Evolutionary conservation across 2,797 vertebrate species (phyloP), one percentile per base, ranked within the genome.

Genomic region (Triplophysa yarkandensis): DNA sequence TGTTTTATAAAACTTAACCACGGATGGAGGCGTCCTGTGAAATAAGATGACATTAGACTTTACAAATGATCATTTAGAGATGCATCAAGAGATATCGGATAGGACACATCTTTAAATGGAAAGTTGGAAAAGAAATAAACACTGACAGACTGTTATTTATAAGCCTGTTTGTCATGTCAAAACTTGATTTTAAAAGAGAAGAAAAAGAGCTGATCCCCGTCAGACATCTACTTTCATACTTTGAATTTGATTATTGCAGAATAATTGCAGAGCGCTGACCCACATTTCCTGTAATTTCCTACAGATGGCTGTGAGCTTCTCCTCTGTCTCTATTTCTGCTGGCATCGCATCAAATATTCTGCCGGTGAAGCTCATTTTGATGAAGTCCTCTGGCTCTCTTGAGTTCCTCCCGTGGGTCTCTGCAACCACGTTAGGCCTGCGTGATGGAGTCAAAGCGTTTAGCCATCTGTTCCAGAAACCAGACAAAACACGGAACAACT

Each of bases 371-470:
- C 28, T 60, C 21, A 39, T 36, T 9, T 41, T 23, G 30, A 55
- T 30, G 46, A 65, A 55, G 34, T 65, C 63, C 46, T 71, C 64
- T 21, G 64, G 69, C 48, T 80, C 58, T 69, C 27, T 60, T 19
- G 19, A 27, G 32, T 21, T 28, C 39, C 11, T 41, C 36, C 36
- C 34, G 2, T 11, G 32, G 9, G 65, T 50, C 39, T 65, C 34
- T 32, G 55, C 32, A 25, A 55, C n/a, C 19, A 50, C 41, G 52
- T 57, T 54, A 57, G 54, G 28, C 57, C 44, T 61, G 61, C 54
- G 52, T 44, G 58, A 77, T 63, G 67, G 41, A 80, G 68, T 74
- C 50, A 77, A 67, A 28, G 66, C 48, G 46, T 65, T 55, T 36
- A 23, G 50, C 65, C 74, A 77, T 80, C 66, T 77, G 65, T 61